Base-by-base conservation (phyloP, 2,888 invertebrate species). In the Antheraea yamamai region DNA sequence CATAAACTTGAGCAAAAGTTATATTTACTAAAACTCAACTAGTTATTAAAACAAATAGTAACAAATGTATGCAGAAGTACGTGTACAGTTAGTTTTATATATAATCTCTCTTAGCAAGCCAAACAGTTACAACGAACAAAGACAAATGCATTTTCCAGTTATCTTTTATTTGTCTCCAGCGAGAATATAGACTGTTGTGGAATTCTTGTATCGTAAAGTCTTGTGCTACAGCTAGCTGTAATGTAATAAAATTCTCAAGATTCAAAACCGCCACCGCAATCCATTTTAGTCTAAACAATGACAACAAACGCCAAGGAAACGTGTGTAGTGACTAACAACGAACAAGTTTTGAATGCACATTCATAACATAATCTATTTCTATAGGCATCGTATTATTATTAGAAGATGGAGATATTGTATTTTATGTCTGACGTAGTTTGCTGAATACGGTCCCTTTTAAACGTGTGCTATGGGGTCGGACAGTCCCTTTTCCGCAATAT, bases 231-330 rank as follows among this genome's bases (percentile, higher is more conserved):
- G 64, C 12, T 23, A 26, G n/a, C n/a, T 61, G 23, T 61, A 61
- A 16, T 30, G n/a, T 77, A 78, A 77, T 79, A 74, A 80, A 78
- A 79, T 79, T 81, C 78, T 78, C 75, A 35, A 77, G 79, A 81
- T 78, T 80, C 75, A 78, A 75, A 78, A 79, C 79, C 78, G 75
- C 81, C 80, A 64, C 76, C 72, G 73, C 39, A 78, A 74, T 75
- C 81, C 82, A 83, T 83, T 83, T 81, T 82, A 78, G 81, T 78
- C 74, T 52, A 77, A 84, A 84, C 84, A 82, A 84, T 82, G 80
- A 81, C 79, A 81, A 79, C 80, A 79, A 80, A 77, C 82, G 79
- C 78, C 80, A 81, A 80, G 79, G 82, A 73, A 75, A 68, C 68
- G 73, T 68, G 68, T 52, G 72, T 64, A 72, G 68, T 76, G 76